Evolutionary conservation across 2,888 invertebrate genomes (phyloP).

Genomic region (Limnephilus auricula): DNA sequence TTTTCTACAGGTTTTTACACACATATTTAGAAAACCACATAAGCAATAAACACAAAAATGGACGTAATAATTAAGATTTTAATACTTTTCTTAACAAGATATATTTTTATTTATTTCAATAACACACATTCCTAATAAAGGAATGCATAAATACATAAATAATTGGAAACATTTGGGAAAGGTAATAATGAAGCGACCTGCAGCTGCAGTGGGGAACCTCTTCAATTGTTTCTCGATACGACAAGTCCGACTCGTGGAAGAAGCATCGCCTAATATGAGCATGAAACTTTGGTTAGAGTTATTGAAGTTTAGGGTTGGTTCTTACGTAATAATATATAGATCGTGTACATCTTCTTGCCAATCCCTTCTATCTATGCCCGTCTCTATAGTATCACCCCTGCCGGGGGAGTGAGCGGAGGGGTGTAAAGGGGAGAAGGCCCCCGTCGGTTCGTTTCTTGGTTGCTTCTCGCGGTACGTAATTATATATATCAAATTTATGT

Average conservation of each 20-base stretch:
- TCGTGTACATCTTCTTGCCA: conserved; percentile 64
- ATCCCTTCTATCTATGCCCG: conserved; percentile 61
- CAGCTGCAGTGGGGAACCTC: conserved; percentile 9
- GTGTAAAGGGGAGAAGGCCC: conserved; percentile 22
- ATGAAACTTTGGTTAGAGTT: conserved; percentile 65
- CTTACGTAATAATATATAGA: conserved; percentile 65
- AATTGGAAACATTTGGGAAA: background rate
- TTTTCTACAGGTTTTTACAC: background rate
- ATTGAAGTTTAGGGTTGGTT: conserved; percentile 65
- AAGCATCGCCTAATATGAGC: conserved; percentile 62
- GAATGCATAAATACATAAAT: background rate
- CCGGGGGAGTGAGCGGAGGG: background rate
- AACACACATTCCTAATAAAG: background rate
- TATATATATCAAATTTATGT: conserved; percentile 67
- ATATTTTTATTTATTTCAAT: background rate
- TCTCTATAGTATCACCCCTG: conserved; percentile 35
- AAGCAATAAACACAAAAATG: background rate
- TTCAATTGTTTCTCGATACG: conserved; percentile 54
- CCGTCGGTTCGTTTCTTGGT: conserved; percentile 65
- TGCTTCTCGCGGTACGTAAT: conserved; percentile 66
- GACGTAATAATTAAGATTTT: background rate
- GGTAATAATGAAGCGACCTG: background rate
- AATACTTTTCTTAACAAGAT: background rate
- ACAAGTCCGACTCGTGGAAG: conserved; percentile 54
- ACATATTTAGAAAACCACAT: background rate